Evolutionary conservation across 2,797 vertebrate species (phyloP), one percentile per base, ranked within the genome.

Genomic region (Danionella dracula): DNA sequence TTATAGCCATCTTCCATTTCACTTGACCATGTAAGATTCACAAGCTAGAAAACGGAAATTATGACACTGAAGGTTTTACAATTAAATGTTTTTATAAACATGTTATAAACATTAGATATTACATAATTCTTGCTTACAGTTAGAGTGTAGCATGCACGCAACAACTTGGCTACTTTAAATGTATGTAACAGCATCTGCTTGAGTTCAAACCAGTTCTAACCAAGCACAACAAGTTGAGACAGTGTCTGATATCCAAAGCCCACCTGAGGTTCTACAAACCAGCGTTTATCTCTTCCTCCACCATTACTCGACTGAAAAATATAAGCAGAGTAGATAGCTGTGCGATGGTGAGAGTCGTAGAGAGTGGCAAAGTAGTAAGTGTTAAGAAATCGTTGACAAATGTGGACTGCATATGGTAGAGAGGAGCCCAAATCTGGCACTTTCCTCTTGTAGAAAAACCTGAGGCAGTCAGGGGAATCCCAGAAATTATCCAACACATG

Each of bases 181-280:
- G n/a, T n/a, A n/a, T n/a, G n/a, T n/a, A n/a, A n/a, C n/a, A n/a
- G n/a, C n/a, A n/a, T n/a, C n/a, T n/a, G n/a, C n/a, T n/a, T n/a
- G n/a, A n/a, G n/a, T n/a, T n/a, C n/a, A n/a, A n/a, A n/a, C n/a
- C n/a, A n/a, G n/a, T n/a, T n/a, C n/a, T n/a, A n/a, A 27, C 3
- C 3, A 27, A 27, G 23, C 3, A 27, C 23, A 27, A 27, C 23
- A 27, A 27, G 6, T 27, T 6, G 3, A 27, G 23, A 3, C 3
- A 27, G 3, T 27, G 6, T 27, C 23, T 3, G 23, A 3, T 27
- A 27, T 3, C 6, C 5, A 37, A 4, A 37, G 65, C 78, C 44
- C 53, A 89, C 89, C 86, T 90, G 88, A 45, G 88, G 88, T 74
- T 90, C 89, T 1, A 90, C 78, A 72, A 89, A 90, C 89, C 89